Evolutionary conservation across 2,888 invertebrate genomes (phyloP), one percentile per base, ranked within the genome.

Genomic region (Drosophila macrospina): DNA sequence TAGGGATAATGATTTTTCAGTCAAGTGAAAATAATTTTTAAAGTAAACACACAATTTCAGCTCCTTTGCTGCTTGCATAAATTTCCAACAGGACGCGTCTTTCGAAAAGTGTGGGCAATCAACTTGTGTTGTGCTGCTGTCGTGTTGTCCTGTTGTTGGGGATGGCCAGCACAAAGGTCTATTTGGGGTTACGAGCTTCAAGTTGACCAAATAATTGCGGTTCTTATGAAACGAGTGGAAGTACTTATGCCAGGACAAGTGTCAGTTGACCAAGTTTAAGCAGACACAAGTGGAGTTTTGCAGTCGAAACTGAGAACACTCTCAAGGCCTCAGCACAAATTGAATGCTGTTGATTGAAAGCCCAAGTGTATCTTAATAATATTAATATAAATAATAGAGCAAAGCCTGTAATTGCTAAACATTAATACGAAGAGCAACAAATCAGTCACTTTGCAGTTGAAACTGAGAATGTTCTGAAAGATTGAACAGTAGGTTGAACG

Each of bases 1-100:
- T 76, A 75, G 79, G 89, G 89, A 90, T 87, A 89, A 87, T 89
- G 89, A 89, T 89, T 89, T 90, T 89, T 77, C 90, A 90, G 81
- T 90, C 85, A 86, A 88, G 86, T 85, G 89, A 88, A 89, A 84
- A 87, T 87, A 86, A 89, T 86, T 87, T 88, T 88, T 75, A 84
- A 88, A 84, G 81, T 74, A 88, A 84, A 84, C 79, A 78, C 72
- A 79, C 86, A 86, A 74, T 70, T 82, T 78, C 55, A 67, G 67
- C 54, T 44, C 39, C 48, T 56, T 66, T 60, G 67, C 68, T 65
- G 63, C 67, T 78, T 90, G 90, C 86, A 90, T 89, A 89, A 74
- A 86, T 89, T 78, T 79, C 48, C 61, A 71, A 62, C 71, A 77
- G 64, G 57, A 72, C 81, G 69, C 84, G 72, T 54, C 73, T 51